Evolutionary conservation across 2,113 vertebrate genomes (phyloP).

Genomic region (Ancistrus triradiatus): DNA sequence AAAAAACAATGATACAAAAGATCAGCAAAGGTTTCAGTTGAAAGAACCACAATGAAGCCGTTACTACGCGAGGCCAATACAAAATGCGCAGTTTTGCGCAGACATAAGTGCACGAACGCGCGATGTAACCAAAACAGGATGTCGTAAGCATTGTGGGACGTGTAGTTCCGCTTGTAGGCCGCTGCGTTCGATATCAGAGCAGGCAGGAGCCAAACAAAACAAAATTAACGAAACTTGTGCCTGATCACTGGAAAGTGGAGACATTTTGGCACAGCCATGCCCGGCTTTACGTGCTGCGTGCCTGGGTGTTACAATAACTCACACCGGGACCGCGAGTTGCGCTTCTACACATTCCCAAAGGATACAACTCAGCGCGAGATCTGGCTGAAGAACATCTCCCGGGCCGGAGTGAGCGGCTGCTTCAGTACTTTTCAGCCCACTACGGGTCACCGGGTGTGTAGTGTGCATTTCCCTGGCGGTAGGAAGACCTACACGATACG

Average conservation of each 20-base stretch:
- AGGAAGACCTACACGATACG: slow-evolving; percentile 91
- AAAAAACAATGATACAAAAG: no score
- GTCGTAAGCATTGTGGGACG: slow-evolving; percentile 83
- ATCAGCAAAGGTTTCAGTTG: no score
- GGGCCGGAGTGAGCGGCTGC: slow-evolving; percentile 92
- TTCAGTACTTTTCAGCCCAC: slow-evolving; percentile 97
- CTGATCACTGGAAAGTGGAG: background rate
- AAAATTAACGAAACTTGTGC: slow-evolving; percentile 50
- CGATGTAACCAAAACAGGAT: slow-evolving; percentile 65
- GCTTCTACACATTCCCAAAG: slow-evolving; percentile 97
- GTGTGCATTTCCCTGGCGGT: slow-evolving; percentile 92
- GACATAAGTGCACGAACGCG: background rate
- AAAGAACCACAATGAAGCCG: background rate
- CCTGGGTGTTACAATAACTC: slow-evolving; percentile 94
- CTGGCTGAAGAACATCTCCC: slow-evolving; percentile 95
- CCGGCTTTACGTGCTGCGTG: slow-evolving; percentile 73
- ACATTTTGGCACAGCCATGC: slow-evolving; percentile 53
- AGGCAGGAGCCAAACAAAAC: slow-evolving; percentile 67
- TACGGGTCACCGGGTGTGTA: slow-evolving; percentile 92
- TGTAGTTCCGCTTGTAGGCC: slow-evolving; percentile 81
- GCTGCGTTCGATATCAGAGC: slow-evolving; percentile 60
- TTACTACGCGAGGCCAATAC: no score
- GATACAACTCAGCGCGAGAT: slow-evolving; percentile 83
- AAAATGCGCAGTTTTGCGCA: slow-evolving; percentile 23
- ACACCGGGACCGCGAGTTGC: slow-evolving; percentile 90